A percentile compares a stretch with the other conserved stretches of the same genome.
Conservation (phyloP, 2,797 vertebrate species). For the Etheostoma nigrum region DNA sequence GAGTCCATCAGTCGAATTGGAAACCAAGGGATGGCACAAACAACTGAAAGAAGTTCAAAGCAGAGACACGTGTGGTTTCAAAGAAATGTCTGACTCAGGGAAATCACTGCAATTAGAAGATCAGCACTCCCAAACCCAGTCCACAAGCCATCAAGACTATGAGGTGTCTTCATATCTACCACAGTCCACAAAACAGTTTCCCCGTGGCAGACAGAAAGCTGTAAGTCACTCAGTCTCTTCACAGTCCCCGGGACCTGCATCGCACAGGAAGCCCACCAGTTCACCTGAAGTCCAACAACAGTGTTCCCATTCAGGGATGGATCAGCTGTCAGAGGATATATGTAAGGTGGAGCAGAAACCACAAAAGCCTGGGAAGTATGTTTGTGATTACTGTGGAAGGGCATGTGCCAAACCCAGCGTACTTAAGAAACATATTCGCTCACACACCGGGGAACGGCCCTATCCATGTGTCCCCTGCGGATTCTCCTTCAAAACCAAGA, state of each 20-base stretch:
- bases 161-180: slow-evolving; percentile 83
- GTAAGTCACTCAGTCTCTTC: slow-evolving; percentile 44
- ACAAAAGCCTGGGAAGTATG: slow-evolving; percentile 97
- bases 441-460: slow-evolving; percentile 97
- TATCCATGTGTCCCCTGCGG: slow-evolving; percentile 98
- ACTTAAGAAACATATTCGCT: slow-evolving; percentile 99
- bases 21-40: slow-evolving; percentile 85
- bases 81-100: slow-evolving; percentile 89
- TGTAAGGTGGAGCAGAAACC: slow-evolving; percentile 95
- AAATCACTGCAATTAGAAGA: slow-evolving; percentile 88
- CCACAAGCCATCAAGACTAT: slow-evolving; percentile 71
- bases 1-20: slow-evolving; percentile 87
- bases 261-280: slow-evolving; percentile 89
- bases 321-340: slow-evolving; percentile 87
- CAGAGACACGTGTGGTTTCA: slow-evolving; percentile 72
- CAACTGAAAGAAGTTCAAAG: slow-evolving; percentile 85
- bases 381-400: slow-evolving; percentile 98
- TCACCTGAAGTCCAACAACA: slow-evolving; percentile 89
- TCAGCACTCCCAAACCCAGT: slow-evolving; percentile 84
- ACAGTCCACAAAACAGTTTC: slow-evolving; percentile 71
- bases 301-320: slow-evolving; percentile 90
- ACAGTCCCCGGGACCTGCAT: slow-evolving; percentile 83
- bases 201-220: slow-evolving; percentile 63
- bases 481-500: slow-evolving; percentile 99
- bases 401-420: slow-evolving; percentile 99